Base-by-base conservation (phyloP, 2,113 vertebrate genomes). In the Notothenia rossii region DNA sequence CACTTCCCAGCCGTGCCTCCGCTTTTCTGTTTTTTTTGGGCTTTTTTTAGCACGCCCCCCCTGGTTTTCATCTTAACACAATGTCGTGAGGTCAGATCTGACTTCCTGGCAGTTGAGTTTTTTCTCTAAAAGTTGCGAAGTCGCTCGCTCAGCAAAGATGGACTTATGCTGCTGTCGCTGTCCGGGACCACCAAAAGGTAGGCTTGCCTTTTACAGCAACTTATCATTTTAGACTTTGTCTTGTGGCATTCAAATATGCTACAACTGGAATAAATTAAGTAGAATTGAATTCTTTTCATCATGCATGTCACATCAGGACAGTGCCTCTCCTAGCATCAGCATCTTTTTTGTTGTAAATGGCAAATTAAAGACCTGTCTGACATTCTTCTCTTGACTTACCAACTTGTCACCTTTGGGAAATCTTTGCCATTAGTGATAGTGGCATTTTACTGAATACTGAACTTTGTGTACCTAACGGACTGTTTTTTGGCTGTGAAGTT, bases 141-240 rank as follows among this genome's bases (percentile, higher is more conserved):
- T 54, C 83, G 73, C 75, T 60, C 83, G 73, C 75, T 60, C 69
- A 67, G 85, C 61, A 74, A 62, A 72, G 86, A 95, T 95, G 95
- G 91, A 93, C 65, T 72, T 93, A n/a, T 94, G 94, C 92, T 95
- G 93, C 65, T 94, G 94, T 76, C 80, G 89, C 59, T 94, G 94
- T 54, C 25, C 68, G 0, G 46, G 81, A 76, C 77, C 61, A 1
- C 70, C 40, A 3, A 2, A 81, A 55, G 94, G 94, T 95, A 94
- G 77, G 94, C 62, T 58, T 72, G 43, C 2, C 33, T 72, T 72
- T 76, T 43, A 22, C 10, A 25, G 20, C 7, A 25, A 33, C 7
- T 22, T 50, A 0, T 29, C 3, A 1, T 60, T 61, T 75, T 33
- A 55, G 29, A 22, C 25, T 58, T 43, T 72, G 1, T 46, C 2